Percentiles rank a stretch among this genome's conserved stretches.
phyloP scores from a whole-genome alignment of 2,113 vertebrate species.

The Hyperopisus bebe region DNA sequence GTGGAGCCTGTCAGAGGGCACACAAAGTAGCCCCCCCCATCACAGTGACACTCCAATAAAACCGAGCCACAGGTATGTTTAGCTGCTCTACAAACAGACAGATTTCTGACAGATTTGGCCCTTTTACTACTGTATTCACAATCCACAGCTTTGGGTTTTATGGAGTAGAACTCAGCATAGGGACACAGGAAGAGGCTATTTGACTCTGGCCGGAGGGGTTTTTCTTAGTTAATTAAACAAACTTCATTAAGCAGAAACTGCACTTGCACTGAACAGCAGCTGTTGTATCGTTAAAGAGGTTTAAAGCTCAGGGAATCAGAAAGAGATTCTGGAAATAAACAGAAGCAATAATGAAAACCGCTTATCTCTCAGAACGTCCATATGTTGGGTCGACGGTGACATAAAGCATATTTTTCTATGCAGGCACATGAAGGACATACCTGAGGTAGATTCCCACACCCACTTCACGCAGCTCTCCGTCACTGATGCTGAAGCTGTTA shows the following conservation, averaged over 20 bases:
- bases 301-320: not conserved
- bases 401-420: not conserved
- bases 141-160: not conserved
- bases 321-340: not conserved
- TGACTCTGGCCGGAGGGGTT: not conserved
- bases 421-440: slow-evolving; percentile 49
- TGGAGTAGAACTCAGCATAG: not conserved
- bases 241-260: not conserved
- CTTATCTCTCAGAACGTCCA: not conserved
- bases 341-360: not conserved
- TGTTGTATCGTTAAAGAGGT: not conserved
- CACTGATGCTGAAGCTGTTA: slow-evolving; percentile 93
- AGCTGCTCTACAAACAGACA: not conserved
- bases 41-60: not conserved
- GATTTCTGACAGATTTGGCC: not conserved
- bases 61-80: not conserved
- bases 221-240: slow-evolving; percentile 3
- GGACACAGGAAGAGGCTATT: not conserved
- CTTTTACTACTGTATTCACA: not conserved
- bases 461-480: slow-evolving; percentile 89
- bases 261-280: not conserved
- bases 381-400: not conserved
- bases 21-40: not conserved
- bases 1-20: not conserved
- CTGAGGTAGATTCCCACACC: slow-evolving; percentile 93